phyloP scores from a whole-genome alignment of 2,113 vertebrate species.

The Pygoscelis adeliae region DNA sequence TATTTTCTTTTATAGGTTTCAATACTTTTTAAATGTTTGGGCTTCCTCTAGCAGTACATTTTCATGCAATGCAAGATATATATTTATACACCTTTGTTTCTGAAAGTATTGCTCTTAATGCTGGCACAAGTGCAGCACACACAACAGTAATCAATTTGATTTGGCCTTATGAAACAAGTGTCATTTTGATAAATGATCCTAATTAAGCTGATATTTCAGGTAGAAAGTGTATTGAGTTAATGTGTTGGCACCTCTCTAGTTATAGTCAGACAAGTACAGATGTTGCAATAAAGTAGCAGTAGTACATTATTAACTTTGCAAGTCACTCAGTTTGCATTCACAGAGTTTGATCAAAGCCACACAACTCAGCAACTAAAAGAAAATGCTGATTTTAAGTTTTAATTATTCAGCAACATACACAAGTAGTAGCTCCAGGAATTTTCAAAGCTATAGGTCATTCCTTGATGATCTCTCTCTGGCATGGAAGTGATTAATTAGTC shows the following conservation, averaged over 20 bases:
- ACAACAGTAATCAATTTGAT: conserved; percentile 75
- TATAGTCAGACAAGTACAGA: conserved; percentile 64
- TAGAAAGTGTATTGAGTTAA: conserved; percentile 72
- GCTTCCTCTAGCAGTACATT: background rate
- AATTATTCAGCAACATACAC: conserved; percentile 41
- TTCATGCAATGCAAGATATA: background rate
- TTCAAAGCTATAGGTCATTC: conserved; percentile 55
- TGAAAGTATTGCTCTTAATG: conserved; percentile 44
- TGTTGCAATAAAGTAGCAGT: conserved; percentile 39
- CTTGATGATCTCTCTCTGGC: conserved; percentile 41
- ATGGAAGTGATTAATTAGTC: conserved; percentile 75
- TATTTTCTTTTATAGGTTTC: background rate
- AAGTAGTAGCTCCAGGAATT: conserved; percentile 20
- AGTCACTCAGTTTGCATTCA: conserved; percentile 22
- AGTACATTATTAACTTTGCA: conserved; percentile 51
- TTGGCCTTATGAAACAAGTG: conserved; percentile 72
- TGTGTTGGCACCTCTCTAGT: conserved; percentile 40
- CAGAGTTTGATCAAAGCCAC: conserved; percentile 52
- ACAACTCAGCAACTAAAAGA: conserved; percentile 1
- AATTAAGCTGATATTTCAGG: conserved; percentile 77
- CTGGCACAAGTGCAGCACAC: conserved; percentile 39
- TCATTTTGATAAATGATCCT: conserved; percentile 79
- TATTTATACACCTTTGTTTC: conserved; percentile 33
- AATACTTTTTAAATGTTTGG: background rate
- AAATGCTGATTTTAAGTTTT: conserved; percentile 43